A percentile compares a stretch with the other conserved stretches of the same genome.
Evolutionary conservation across 1,140 invertebrate species (phyloP).

Genomic region (Drosophila sp.): DNA sequence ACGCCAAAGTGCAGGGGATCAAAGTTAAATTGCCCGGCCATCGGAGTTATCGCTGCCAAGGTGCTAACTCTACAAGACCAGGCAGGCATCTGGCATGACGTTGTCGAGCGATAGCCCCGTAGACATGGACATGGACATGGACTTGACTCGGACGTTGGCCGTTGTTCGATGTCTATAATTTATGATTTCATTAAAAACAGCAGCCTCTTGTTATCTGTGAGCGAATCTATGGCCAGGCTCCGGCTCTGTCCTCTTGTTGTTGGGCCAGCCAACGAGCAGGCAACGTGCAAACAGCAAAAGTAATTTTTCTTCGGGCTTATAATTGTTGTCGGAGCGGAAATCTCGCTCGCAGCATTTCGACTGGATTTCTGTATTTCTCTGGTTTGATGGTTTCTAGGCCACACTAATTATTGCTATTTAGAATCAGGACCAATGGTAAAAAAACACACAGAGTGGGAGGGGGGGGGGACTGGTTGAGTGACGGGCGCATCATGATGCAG

Average conservation of each 20-base stretch:
- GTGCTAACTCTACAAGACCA: constrained; percentile 26
- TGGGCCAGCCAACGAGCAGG: constrained; percentile 53
- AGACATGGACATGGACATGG: constrained; percentile 59
- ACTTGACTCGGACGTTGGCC: constrained; percentile 1
- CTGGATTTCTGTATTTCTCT: constrained; percentile 33
- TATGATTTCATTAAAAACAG: constrained; percentile 82
- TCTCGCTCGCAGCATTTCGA: constrained; percentile 45
- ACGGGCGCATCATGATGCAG: constrained; percentile 53
- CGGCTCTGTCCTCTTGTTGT: constrained; percentile 5
- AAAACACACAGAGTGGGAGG: constrained; percentile 7
- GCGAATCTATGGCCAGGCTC: constrained; percentile 63
- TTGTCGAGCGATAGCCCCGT: constrained; percentile 41
- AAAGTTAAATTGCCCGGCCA: constrained; percentile 68
- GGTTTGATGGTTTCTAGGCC: constrained; percentile 77
- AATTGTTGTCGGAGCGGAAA: constrained; percentile 73
- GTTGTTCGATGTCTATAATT: constrained; percentile 75
- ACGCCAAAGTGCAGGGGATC: constrained; percentile 76
- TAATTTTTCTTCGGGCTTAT: constrained; percentile 74
- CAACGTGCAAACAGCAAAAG: constrained; percentile 79
- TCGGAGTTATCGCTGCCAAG: constrained; percentile 42
- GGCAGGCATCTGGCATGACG: constrained; percentile 25
- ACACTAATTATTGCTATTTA: constrained; percentile 82
- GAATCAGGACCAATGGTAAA: constrained; percentile 54
- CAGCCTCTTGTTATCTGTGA: constrained; percentile 75
- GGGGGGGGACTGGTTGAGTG: constrained; percentile 18